Evolutionary conservation across 2,888 invertebrate species (phyloP), one percentile per base, ranked within the genome.

Genomic region (Trilocha varians): DNA sequence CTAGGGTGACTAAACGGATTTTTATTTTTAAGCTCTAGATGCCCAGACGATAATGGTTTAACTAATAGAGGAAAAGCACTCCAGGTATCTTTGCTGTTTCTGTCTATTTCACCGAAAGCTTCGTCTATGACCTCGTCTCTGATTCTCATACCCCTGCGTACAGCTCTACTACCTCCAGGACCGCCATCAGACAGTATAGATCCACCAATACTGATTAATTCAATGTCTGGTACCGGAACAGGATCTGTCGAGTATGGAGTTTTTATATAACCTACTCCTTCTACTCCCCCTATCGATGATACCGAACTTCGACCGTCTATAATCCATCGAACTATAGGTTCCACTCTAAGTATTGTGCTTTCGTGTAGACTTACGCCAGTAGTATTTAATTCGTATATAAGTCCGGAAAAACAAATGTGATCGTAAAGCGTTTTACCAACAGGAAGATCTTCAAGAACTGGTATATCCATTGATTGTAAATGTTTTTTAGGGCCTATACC

Each of bases 1-100:
- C 89, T 74, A 0, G 96, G 95, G 54, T 91, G 89, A 32, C 91
- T 89, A 36, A 90, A 87, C 0, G 95, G 94, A 76, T 96, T 89
- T 16, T 80, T 89, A 34, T 91, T 90, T 55, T 88, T 89, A 11
- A 97, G 79, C 63, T 87, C 88, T 0, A 95, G 55, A 3, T 88
- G 83, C 0, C 95, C 95, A 13, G 87, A 78, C 8, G 94, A 94
- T 62, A 90, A 88, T 0, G 95, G 95, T 61, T 92, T 89, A 39
- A 93, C 87, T 17, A 93, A 74, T 78, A 93, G 91, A 0, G 92
- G 89, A 41, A 92, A 87, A 11, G 89, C 72, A 36, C 83, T 88
- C 78, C 87, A 91, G 13, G 86, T 88, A 80, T 85, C 91, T 72
- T 56, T 67, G 6, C 5, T 5, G 18, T 5, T 18, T 18, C 70